phyloP scores from a whole-genome alignment of 2,113 vertebrate genomes.

The Nothobranchius furzeri region DNA sequence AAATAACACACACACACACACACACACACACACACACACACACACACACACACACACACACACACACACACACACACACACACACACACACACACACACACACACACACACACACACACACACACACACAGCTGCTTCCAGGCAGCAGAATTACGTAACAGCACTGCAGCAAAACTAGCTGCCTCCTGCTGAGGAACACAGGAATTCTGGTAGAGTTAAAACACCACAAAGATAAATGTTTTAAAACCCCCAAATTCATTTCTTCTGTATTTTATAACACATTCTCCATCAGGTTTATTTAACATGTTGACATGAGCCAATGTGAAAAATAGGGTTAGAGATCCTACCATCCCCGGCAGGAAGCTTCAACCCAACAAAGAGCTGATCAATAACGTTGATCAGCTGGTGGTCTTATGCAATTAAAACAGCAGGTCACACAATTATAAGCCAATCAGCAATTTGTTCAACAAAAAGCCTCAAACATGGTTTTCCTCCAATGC shows the following conservation, averaged over 20 bases:
- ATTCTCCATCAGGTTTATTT: background rate
- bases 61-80: background rate
- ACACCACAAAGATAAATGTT: background rate
- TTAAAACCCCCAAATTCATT: slow-evolving; percentile 8
- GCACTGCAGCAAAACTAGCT: slow-evolving; percentile 60
- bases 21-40: too few species aligned
- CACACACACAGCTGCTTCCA: slow-evolving; percentile 26
- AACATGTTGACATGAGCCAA: background rate
- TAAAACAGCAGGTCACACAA: slow-evolving; percentile 3
- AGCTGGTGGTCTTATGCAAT: slow-evolving; percentile 25
- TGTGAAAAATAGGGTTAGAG: too few species aligned
- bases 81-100: too few species aligned
- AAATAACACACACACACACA: slow-evolving; percentile 20
- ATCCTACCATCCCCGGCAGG: slow-evolving; percentile 23
- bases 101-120: slow-evolving; percentile 22
- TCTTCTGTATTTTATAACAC: background rate
- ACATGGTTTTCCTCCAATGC: too few species aligned
- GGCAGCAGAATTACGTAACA: slow-evolving; percentile 68
- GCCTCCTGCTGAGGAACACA: slow-evolving; percentile 31
- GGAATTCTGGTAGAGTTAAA: background rate
- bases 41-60: slow-evolving; percentile 3
- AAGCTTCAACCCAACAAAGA: slow-evolving; percentile 20
- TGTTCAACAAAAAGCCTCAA: too few species aligned
- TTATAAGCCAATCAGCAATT: background rate
- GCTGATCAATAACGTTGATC: slow-evolving; percentile 47